Base-by-base conservation (phyloP, 2,113 vertebrate genomes). In the Azemiops feae region DNA sequence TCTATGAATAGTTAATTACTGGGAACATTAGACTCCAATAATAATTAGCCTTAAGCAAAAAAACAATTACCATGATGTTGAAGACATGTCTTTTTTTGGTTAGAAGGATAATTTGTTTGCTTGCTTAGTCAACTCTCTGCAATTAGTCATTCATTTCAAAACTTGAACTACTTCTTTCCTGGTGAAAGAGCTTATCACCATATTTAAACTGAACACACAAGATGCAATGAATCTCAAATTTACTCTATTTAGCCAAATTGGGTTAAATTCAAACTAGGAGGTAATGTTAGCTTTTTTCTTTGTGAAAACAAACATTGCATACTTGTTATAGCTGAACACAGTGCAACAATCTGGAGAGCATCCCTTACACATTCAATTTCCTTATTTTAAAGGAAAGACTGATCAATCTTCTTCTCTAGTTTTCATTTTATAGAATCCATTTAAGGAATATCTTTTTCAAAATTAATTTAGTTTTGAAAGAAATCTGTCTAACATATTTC, bases 31-130 rank as follows among this genome's bases (percentile, higher is more conserved):
- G 57, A 96, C 95, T 87, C n/a, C 87, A 97, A 89, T 20, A 95
- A 92, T 95, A 96, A 97, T 95, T 95, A 94, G 87, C 92, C 92
- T 95, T 91, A 93, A 74, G 90, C 55, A 95, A 92, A 96, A 81
- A 97, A 96, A 94, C 87, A 96, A 96, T 94, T 94, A 96, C 88
- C 91, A 95, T 89, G 25, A 16, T 90, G n/a, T 95, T 93, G 74
- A 89, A 87, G 55, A 95, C 81, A 3, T 90, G 43, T 55, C 18
- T 64, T 93, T 89, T 47, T 96, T 96, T 95, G 43, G 88, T 94
- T 88, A 89, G 86, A 95, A 95, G 95, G 81, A 45, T 93, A 96
- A 96, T 12, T 88, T 0, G 50, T 91, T 92, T 97, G 96, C 96
- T 95, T 90, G 87, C 53, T 93, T 96, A 88, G 45, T 92, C 25